Evolutionary conservation across 2,888 invertebrate species (phyloP), one percentile per base, ranked within the genome.

Genomic region (Zaprionus bogoriensis): DNA sequence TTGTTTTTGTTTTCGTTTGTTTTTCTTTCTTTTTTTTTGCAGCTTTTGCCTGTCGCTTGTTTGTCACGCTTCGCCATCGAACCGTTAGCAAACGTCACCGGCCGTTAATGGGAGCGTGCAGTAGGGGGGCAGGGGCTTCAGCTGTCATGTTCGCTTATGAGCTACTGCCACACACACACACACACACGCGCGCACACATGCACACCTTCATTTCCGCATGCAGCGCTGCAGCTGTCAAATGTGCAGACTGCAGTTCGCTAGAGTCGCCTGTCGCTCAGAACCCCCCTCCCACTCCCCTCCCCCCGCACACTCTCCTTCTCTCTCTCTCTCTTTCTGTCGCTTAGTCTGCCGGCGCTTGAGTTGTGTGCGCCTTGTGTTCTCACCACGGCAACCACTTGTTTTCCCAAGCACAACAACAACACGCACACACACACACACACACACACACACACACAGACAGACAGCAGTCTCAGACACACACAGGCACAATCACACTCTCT

Each of bases 311-410:
- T 54, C 38, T 27, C n/a, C 5, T 20, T 7, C 27, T 6, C 47
- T 14, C 19, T 30, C 23, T 23, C n/a, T n/a, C 25, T 17, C 36
- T 48, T 32, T 23, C 48, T n/a, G n/a, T n/a, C n/a, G n/a, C n/a
- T n/a, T n/a, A 48, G 30, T 45, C 36, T 25, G 47, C 47, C 47
- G 54, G 53, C 53, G 36, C 54, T 46, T 46, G 46, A 54, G 41
- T 69, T 74, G 51, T 65, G 54, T 68, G 52, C 65, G 69, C 74
- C 60, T 50, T 57, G 68, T 63, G 67, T 75, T 70, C 71, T 83
- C 87, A 77, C 89, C 89, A 88, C 87, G 88, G 87, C 89, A 89
- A 89, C 89, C 89, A 89, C 89, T 89, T 89, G 89, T 89, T 89
- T 89, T 89, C 77, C 78, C 74, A 76, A 82, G 86, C 88, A 88